Evolutionary conservation across 2,888 invertebrate genomes (phyloP), one percentile per base, ranked within the genome.

Genomic region (Ennomos quercinarius): DNA sequence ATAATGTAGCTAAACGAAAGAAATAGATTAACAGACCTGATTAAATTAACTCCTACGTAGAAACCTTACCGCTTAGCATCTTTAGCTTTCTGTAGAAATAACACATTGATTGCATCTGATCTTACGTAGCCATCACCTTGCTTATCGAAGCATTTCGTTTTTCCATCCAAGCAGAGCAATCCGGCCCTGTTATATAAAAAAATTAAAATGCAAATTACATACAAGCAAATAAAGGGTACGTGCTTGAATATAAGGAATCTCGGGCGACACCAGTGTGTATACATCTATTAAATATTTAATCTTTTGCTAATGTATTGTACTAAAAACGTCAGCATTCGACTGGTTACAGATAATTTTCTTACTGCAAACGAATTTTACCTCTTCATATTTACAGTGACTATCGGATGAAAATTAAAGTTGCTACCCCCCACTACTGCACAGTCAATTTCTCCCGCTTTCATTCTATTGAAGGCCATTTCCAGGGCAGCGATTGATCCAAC

Each of bases 121-220:
- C 96, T 93, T 0, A 94, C 94, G 68, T 96, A 69, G 0, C 97
- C 97, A 69, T 95, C 91, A 2, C 95, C 96, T 47, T 94, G 91
- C 36, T 94, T 94, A 80, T 98, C 98, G 80, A 98, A 98, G 0
- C 96, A 95, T 72, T 96, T 96, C 76, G 97, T 97, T 61, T 93
- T 93, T 0, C 98, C 98, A 67, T 97, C 96, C 10, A 51, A 27
- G 40, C 60, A 50, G 8, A 52, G n/a, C 5, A 51, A 13, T 17
- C 55, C 52, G 3, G 39, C 39, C 12, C 94, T 53, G 39, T 41
- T 41, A 49, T 27, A 6, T 0, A 27, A 27, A 27, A 6, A 2
- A 27, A 2, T 1, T 17, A 2, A 2, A 17, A n/a, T n/a, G n/a
- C n/a, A n/a, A n/a, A n/a, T n/a, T n/a, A n/a, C n/a, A n/a, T n/a